Evolutionary conservation across 2,888 invertebrate genomes (phyloP).

Genomic region (Scaptomyza polygonia): DNA sequence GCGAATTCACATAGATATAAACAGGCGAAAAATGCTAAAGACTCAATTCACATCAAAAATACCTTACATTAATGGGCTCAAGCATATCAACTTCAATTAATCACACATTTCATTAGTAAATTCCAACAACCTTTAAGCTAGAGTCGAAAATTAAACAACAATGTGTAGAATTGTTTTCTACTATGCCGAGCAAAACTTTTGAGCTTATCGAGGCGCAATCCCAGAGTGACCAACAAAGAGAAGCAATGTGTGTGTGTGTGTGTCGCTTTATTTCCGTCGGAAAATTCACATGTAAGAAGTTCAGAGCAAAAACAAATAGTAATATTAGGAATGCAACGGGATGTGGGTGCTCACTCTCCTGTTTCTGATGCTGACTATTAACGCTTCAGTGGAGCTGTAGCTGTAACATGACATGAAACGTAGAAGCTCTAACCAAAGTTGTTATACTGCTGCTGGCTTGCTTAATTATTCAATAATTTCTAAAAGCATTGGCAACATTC

Average conservation of each 20-base stretch:
- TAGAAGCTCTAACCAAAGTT: slow-evolving; percentile 41
- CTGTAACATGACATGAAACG: background rate
- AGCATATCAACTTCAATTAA: background rate
- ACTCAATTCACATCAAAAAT: background rate
- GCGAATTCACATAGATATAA: background rate
- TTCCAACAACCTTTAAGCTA: background rate
- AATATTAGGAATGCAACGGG: background rate
- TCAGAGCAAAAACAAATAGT: slow-evolving; percentile 71
- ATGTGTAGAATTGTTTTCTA: slow-evolving; percentile 20
- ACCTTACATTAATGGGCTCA: background rate
- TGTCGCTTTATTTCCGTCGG: slow-evolving; percentile 66
- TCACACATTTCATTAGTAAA: background rate
- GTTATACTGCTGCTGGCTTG: slow-evolving; percentile 73
- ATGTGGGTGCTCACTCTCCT: background rate
- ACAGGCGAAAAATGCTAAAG: background rate
- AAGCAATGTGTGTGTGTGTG: slow-evolving; percentile 1
- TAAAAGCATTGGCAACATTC: slow-evolving; percentile 78
- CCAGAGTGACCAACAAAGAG: slow-evolving; percentile 6
- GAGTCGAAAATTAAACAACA: slow-evolving; percentile 3
- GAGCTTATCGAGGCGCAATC: slow-evolving; percentile 60
- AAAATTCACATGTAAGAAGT: slow-evolving; percentile 70
- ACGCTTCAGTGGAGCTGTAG: slow-evolving; percentile 45
- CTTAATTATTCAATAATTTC: slow-evolving; percentile 84
- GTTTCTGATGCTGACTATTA: slow-evolving; percentile 49
- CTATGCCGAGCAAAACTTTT: slow-evolving; percentile 57